These are phyloP conservation scores for Tenualosa ilisha DNA, from an alignment of 2,797 vertebrate genomes.

Conservation along the genomic window DNA sequence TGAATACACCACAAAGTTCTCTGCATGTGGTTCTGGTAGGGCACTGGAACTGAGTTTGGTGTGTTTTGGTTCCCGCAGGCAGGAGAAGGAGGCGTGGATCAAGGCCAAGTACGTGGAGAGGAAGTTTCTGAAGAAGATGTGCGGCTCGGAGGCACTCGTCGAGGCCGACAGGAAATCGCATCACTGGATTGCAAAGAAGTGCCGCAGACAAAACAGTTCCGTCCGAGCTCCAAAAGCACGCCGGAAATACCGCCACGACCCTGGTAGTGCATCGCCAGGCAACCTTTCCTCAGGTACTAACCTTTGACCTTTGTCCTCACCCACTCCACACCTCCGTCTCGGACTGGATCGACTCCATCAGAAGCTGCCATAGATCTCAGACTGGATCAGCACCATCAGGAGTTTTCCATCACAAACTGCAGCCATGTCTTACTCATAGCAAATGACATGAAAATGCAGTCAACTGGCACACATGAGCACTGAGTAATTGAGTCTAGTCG, in stretches of 20 bases:
- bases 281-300: slow-evolving; percentile 80
- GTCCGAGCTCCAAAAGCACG: slow-evolving; percentile 69
- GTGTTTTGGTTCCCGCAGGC: slow-evolving; percentile 67
- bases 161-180: slow-evolving; percentile 78
- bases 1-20: not conserved
- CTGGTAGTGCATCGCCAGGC: slow-evolving; percentile 75
- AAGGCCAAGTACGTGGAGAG: slow-evolving; percentile 96
- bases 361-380: no score
- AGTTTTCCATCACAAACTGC: no score
- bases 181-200: slow-evolving; percentile 86
- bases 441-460: no score
- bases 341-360: no score
- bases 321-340: not conserved
- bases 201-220: slow-evolving; percentile 83
- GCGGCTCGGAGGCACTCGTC: slow-evolving; percentile 66
- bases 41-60: not conserved
- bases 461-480: not conserved
- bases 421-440: no score
- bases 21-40: not conserved
- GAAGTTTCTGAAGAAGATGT: slow-evolving; percentile 86
- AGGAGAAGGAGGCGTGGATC: slow-evolving; percentile 97
- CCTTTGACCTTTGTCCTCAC: not conserved
- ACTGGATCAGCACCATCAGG: no score
- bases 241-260: slow-evolving; percentile 80
- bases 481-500: not conserved